These are phyloP conservation scores for Oligia fasciuncula DNA, from an alignment of 2,888 invertebrate species.

Conservation along the genomic window DNA sequence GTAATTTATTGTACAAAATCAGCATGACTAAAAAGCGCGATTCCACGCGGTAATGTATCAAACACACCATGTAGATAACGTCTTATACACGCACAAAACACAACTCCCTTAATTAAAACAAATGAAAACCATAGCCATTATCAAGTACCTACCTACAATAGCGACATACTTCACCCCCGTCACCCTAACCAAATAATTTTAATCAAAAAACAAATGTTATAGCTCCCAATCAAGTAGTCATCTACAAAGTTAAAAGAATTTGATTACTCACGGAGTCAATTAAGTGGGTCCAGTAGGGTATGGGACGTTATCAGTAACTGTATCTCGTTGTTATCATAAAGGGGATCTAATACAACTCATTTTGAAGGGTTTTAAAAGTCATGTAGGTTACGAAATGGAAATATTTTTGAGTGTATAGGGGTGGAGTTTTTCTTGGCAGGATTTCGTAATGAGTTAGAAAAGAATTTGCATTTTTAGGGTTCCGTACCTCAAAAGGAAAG, in stretches of 20 bases:
- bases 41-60: too few relatives aligned
- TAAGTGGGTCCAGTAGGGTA: slow-evolving; percentile 60
- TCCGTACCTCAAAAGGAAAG: too few relatives aligned
- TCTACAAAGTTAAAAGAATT: slow-evolving; percentile 69
- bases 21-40: too few relatives aligned
- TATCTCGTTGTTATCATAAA: slow-evolving; percentile 65
- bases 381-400: slow-evolving; percentile 31
- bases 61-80: too few relatives aligned
- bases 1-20: too few relatives aligned
- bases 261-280: slow-evolving; percentile 78
- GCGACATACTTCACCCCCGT: not conserved
- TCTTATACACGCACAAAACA: not conserved
- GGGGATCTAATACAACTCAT: slow-evolving; percentile 73
- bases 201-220: slow-evolving; percentile 63
- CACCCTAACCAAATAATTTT: slow-evolving; percentile 54
- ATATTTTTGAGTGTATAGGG: slow-evolving; percentile 21
- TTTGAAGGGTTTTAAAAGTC: slow-evolving; percentile 47
- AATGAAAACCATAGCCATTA: slow-evolving; percentile 32
- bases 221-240: slow-evolving; percentile 70
- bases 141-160: slow-evolving; percentile 13
- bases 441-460: not conserved
- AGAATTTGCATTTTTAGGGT: not conserved
- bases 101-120: slow-evolving; percentile 21
- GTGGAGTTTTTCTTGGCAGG: slow-evolving; percentile 3
- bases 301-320: slow-evolving; percentile 69